Conservation (phyloP, 1,140 invertebrate species). For the Neodiprion virginianus region DNA sequence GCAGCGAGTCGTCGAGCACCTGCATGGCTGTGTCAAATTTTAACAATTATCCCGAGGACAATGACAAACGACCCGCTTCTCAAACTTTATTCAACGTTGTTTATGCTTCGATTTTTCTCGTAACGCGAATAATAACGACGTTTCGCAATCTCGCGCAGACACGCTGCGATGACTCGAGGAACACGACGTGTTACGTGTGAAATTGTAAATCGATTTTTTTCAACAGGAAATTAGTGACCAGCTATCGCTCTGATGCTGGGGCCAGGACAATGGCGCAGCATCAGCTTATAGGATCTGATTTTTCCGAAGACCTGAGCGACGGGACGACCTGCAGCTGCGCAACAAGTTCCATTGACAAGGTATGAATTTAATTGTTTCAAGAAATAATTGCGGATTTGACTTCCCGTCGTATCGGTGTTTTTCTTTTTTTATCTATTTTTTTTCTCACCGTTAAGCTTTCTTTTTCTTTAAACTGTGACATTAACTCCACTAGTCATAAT, state of each 20-base stretch:
- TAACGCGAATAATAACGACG: neutral
- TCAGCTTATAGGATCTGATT: conserved; percentile 47
- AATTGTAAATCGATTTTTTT: neutral
- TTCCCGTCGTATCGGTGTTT: neutral
- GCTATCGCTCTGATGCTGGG: conserved; percentile 40
- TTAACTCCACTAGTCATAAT: neutral
- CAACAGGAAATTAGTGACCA: conserved; percentile 32
- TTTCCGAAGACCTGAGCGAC: conserved; percentile 55
- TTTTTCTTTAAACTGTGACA: no score
- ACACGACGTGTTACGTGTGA: no score
- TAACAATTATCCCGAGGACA: neutral
- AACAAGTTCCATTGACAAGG: conserved; percentile 51
- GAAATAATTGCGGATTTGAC: neutral
- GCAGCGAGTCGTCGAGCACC: neutral
- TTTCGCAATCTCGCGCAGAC: no score
- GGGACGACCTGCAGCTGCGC: conserved; percentile 52
- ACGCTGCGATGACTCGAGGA: no score
- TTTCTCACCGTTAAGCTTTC: no score
- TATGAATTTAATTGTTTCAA: conserved; percentile 11
- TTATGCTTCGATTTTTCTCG: neutral
- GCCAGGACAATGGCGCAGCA: conserved; percentile 50
- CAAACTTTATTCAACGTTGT: no score
- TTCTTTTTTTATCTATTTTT: no score
- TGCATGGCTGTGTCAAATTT: conserved; percentile 2
- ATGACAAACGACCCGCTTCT: neutral